phyloP scores from a whole-genome alignment of 2,797 vertebrate genomes.

The Acipenser transmontanus region DNA sequence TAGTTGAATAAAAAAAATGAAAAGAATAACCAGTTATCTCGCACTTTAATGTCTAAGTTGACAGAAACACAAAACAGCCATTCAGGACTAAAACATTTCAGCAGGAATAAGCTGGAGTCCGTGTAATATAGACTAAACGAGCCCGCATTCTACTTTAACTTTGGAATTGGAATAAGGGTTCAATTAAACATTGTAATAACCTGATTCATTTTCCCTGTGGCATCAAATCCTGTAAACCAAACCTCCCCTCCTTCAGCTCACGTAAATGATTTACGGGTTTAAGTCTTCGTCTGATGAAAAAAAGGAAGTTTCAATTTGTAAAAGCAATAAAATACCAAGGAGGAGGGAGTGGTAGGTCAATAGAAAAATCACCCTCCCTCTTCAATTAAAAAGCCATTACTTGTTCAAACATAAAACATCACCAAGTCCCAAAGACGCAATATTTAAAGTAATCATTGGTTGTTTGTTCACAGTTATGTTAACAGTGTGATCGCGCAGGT shows the following conservation, averaged over 20 bases:
- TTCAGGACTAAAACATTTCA: too few relatives aligned
- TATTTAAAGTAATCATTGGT: conserved; percentile 19
- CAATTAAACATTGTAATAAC: background rate
- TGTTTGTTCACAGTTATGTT: conserved; percentile 27
- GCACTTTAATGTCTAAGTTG: too few relatives aligned
- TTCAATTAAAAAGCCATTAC: conserved; percentile 48
- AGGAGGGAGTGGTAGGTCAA: conserved; percentile 28
- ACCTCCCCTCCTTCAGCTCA: background rate
- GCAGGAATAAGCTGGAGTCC: too few relatives aligned
- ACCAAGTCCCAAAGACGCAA: conserved; percentile 35
- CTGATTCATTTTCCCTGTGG: background rate
- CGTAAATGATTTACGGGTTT: conserved; percentile 30
- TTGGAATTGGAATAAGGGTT: background rate
- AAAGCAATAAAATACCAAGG: conserved; percentile 59
- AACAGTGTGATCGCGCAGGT: background rate
- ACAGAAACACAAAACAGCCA: too few relatives aligned
- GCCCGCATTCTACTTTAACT: background rate
- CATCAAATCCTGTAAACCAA: conserved; percentile 9
- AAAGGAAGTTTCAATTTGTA: conserved; percentile 54
- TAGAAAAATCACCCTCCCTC: conserved; percentile 18
- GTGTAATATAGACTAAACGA: too few relatives aligned
- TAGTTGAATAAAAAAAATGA: background rate
- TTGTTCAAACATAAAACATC: conserved; percentile 27
- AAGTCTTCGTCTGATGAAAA: conserved; percentile 18
- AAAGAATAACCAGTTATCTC: background rate